Conservation (phyloP, 2,888 invertebrate genomes). For the Mythimna albipuncta region DNA sequence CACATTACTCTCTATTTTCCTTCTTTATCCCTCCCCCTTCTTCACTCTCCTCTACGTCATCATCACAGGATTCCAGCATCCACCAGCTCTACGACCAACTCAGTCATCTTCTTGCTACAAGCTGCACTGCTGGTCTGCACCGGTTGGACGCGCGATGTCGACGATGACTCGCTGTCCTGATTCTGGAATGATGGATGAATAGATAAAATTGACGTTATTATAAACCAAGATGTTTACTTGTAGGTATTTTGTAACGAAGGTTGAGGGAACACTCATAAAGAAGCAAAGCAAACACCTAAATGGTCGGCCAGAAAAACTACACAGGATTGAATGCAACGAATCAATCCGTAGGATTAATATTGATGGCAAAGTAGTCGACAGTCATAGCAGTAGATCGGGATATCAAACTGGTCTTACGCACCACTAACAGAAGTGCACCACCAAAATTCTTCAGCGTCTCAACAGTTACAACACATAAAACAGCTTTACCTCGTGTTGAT, state of each 20-base stretch:
- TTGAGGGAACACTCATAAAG: neutral
- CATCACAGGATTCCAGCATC: conserved; percentile 86
- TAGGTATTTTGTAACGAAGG: neutral
- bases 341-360: too few species aligned
- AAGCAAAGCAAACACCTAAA: too few species aligned
- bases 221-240: neutral
- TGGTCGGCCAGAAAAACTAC: too few species aligned
- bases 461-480: neutral
- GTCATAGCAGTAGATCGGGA: too few species aligned
- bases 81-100: conserved; percentile 92
- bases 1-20: neutral
- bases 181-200: conserved; percentile 7
- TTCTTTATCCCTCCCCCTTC: neutral
- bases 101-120: conserved; percentile 93
- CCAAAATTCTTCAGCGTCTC: neutral
- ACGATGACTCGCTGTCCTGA: conserved; percentile 78
- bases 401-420: too few species aligned
- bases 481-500: conserved; percentile 86
- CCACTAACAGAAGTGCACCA: too few species aligned
- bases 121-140: conserved; percentile 89
- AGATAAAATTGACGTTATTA: too few species aligned
- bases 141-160: conserved; percentile 76
- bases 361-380: too few species aligned
- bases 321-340: too few species aligned
- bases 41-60: neutral